A percentile compares a stretch with the other conserved stretches of the same genome.
These are phyloP conservation scores for Drosophila yooni DNA, from an alignment of 2,888 invertebrate species.

Conservation along the genomic window DNA sequence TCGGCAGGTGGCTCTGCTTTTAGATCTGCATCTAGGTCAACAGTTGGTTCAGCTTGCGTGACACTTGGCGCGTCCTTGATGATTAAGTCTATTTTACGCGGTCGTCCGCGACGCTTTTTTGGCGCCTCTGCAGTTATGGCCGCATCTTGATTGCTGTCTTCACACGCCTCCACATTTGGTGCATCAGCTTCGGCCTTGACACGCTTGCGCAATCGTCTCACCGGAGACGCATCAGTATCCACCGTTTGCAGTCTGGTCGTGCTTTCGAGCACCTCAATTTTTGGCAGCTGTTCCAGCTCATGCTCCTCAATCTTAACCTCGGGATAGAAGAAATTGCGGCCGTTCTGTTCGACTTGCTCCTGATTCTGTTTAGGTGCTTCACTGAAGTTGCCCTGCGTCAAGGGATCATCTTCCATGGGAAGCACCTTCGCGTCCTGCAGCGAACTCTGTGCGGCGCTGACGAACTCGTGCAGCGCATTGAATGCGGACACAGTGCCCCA, in stretches of 20 bases:
- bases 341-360: constrained; percentile 31
- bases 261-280: constrained; percentile 80
- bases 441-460: constrained; percentile 60
- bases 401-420: constrained; percentile 71
- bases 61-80: constrained; percentile 24
- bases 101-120: constrained; percentile 75
- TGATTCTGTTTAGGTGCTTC: constrained; percentile 51
- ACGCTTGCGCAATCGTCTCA: constrained; percentile 56
- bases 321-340: constrained; percentile 65
- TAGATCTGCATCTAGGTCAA: constrained; percentile 27
- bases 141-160: constrained; percentile 1
- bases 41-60: constrained; percentile 6
- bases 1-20: constrained; percentile 39
- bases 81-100: constrained; percentile 69
- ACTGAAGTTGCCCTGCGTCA: constrained; percentile 59
- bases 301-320: constrained; percentile 82
- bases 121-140: constrained; percentile 13
- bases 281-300: constrained; percentile 79
- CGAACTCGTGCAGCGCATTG: constrained; percentile 74
- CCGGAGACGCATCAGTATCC: constrained; percentile 22
- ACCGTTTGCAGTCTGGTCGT: constrained; percentile 30
- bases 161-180: not conserved
- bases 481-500: constrained; percentile 77
- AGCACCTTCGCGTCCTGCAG: constrained; percentile 60
- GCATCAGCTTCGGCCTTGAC: constrained; percentile 55